Conservation (phyloP, 2,888 invertebrate species). For the Lithosia quadra region DNA sequence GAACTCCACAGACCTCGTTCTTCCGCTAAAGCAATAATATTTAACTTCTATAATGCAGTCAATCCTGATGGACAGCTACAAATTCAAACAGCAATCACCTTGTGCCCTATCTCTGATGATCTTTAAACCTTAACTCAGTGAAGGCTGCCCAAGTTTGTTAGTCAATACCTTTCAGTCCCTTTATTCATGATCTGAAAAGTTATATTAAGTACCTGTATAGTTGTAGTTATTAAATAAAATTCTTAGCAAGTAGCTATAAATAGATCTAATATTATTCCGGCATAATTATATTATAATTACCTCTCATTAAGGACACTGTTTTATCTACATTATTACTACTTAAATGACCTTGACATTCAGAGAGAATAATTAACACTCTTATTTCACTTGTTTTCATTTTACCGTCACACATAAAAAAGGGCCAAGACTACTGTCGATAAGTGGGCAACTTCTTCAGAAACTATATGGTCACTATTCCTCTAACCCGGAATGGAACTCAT, state of each 20-base stretch:
- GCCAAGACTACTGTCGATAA: background rate
- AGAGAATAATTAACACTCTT: background rate
- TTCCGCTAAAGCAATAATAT: background rate
- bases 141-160: background rate
- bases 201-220: background rate
- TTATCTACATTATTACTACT: no score
- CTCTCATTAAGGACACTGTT: no score
- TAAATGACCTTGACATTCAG: no score
- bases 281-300: no score
- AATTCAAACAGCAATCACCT: background rate
- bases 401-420: background rate
- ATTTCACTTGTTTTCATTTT: no score
- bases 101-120: background rate
- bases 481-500: background rate
- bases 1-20: background rate
- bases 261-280: no score
- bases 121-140: background rate
- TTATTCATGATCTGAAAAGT: background rate
- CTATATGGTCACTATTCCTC: background rate
- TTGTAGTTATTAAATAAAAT: background rate
- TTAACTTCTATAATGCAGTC: conserved; percentile 4
- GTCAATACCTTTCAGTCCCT: background rate
- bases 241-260: background rate
- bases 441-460: background rate
- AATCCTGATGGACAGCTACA: background rate